Evolutionary conservation across 2,888 invertebrate genomes (phyloP), one percentile per base, ranked within the genome.

Genomic region (Lasius fuliginosus): DNA sequence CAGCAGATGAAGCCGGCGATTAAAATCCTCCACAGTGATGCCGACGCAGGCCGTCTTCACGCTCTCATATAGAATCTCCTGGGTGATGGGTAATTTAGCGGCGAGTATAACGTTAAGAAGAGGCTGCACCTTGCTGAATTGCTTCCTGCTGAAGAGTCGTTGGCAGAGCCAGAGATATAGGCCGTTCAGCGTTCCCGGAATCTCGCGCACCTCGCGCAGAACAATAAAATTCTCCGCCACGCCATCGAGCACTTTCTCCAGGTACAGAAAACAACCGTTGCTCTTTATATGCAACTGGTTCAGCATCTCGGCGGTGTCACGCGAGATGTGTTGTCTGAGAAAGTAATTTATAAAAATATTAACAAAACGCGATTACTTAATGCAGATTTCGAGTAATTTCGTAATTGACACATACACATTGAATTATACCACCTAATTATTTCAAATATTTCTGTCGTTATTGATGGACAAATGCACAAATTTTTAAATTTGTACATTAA

Each of bases 251-350:
- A 99, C 96, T 95, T 98, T 98, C 93, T 98, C 98, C 86, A 98
- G 95, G 91, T 98, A 98, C 4, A 98, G 96, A 87, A 98, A 97
- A 91, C 98, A 98, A 0, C 90, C 99, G 93, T 99, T 99, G 93
- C 98, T 98, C 95, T 99, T 99, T 91, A 99, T 99, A 93, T 99
- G 97, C 60, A 99, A 95, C 92, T 99, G 99, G 95, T 99, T 99
- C 3, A 99, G 95, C 95, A 99, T 98, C 89, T 99, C 99, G 0
- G 99, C 99, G 0, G 99, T 99, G 93, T 98, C 98, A 82, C 97
- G 96, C 62, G 98, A 98, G 86, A 99, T 97, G 92, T 99, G 98
- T 86, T 98, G 98, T 56, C 98, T 90, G 67, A 36, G 40, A 67
- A 77, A 56, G 33, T 53, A 30, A 27, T 76, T 67, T 77, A 67